Evolutionary conservation across 2,113 vertebrate species (phyloP).

Genomic region (Paradoxurus hermaphroditus): DNA sequence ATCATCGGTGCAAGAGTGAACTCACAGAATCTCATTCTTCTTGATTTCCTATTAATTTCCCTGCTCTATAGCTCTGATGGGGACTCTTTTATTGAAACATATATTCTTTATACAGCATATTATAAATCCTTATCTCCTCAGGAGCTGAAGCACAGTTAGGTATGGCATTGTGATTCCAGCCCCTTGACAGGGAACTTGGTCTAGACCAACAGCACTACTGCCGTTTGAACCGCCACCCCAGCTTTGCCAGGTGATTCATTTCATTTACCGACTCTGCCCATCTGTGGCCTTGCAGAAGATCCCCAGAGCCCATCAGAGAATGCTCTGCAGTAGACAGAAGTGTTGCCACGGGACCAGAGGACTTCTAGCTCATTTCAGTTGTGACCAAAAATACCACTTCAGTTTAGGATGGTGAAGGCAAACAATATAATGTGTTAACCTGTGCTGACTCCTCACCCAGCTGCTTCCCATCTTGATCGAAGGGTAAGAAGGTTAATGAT

Average conservation of each 20-base stretch:
- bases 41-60: neutral
- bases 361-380: neutral
- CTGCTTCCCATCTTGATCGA: constrained; percentile 51
- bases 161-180: neutral
- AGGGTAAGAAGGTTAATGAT: constrained; percentile 64
- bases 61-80: neutral
- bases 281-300: neutral
- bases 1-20: neutral
- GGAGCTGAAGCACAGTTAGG: neutral
- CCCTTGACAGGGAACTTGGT: neutral
- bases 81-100: neutral
- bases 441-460: constrained; percentile 44
- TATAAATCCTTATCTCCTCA: neutral
- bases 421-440: constrained; percentile 53
- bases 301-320: neutral
- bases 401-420: constrained; percentile 3
- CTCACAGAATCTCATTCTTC: neutral
- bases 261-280: neutral
- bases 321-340: neutral
- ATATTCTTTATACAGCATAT: neutral
- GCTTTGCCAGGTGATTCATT: neutral
- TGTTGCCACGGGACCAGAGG: neutral
- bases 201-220: neutral
- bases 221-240: neutral
- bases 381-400: constrained; percentile 19